Base-by-base conservation (phyloP, 2,888 invertebrate species). In the Ormyrus rosae region DNA sequence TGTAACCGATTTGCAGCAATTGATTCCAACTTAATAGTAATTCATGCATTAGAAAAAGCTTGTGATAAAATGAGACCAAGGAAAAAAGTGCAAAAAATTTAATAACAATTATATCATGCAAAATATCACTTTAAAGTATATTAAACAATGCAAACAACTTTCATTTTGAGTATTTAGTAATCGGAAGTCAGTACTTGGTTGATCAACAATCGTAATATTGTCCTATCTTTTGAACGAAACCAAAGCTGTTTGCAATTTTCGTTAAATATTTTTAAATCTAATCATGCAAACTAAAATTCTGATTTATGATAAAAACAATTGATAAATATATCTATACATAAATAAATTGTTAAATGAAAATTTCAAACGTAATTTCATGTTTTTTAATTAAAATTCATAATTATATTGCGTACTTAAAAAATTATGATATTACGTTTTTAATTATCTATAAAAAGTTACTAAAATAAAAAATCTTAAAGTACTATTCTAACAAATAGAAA, bases 281-380 rank as follows among this genome's bases (percentile, higher is more conserved):
- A 81, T 70, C 88, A 84, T 88, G 88, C 88, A 87, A 88, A 87
- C 86, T 86, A 85, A 86, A 86, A 84, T 85, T 75, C 63, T 80
- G 68, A 58, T 73, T 80, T 73, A 82, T 78, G 19, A 19, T 19
- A 68, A 78, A 83, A 83, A 83, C 82, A 82, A 78, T 82, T 75
- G 69, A 83, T 60, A 78, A 19, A 60, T 65, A 60, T 65, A 83
- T 51, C 81, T 82, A 83, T 76, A 83, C 79, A 83, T 68, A 78
- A 82, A 83, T 80, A 68, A 83, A 83, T 55, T 56, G 45, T 51
- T 19, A 48, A 75, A 71, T 19, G 34, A 70, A 78, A 75, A 53
- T 73, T 64, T 45, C 50, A 78, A 82, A 82, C 73, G 81, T 82
- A 75, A 80, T 78, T 65, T 82, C 78, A 78, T 78, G 5, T 19